These are phyloP conservation scores for Melanerpes aurifrons DNA, from an alignment of 2,113 vertebrate species.

Conservation along the genomic window DNA sequence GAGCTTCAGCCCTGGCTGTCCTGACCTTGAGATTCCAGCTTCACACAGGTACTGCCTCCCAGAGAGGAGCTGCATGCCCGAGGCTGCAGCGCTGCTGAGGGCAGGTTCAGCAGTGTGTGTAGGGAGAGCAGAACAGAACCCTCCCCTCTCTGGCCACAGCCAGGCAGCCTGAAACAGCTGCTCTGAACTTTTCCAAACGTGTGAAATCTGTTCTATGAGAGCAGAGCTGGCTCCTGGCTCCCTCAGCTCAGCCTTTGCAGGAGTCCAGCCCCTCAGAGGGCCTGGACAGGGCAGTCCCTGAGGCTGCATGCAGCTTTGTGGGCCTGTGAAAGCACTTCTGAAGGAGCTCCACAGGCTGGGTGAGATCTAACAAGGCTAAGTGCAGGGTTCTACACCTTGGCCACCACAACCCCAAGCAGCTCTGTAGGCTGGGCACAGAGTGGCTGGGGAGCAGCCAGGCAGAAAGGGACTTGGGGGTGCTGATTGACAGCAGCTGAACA, in stretches of 20 bases:
- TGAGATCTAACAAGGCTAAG: too few species aligned
- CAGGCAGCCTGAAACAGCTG: background rate
- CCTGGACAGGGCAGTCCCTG: background rate
- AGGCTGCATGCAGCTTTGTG: background rate
- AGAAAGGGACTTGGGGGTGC: too few species aligned
- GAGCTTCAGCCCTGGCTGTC: background rate
- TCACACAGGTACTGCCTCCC: background rate
- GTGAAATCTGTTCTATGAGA: background rate
- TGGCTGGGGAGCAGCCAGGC: too few species aligned
- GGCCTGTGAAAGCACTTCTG: background rate
- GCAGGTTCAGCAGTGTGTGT: background rate
- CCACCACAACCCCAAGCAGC: too few species aligned
- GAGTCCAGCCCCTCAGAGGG: background rate
- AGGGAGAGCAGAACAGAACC: background rate
- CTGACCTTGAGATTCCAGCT: background rate
- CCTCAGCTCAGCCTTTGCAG: background rate
- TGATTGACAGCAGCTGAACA: too few species aligned
- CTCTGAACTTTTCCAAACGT: background rate
- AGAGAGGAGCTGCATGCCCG: rapidly evolving
- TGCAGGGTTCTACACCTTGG: too few species aligned
- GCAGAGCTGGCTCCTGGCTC: background rate
- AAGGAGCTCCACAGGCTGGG: background rate
- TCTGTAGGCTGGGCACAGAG: too few species aligned
- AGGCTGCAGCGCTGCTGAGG: background rate
- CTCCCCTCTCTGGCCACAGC: background rate